phyloP scores from a whole-genome alignment of 2,888 invertebrate genomes.

The Panorpa germanica region DNA sequence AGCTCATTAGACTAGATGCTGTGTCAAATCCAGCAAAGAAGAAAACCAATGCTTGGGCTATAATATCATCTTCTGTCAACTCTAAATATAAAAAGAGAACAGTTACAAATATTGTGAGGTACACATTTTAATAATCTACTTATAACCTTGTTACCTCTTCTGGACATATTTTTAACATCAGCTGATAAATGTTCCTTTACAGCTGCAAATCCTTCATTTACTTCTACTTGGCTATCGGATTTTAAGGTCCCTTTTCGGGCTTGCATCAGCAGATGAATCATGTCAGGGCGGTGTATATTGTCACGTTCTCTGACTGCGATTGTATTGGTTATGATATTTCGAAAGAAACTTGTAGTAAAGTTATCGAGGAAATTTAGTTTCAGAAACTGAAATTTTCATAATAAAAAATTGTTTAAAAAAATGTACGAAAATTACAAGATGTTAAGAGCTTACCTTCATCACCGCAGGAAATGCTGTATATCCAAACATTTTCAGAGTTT shows the following conservation, averaged over 20 bases:
- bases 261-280: slow-evolving; percentile 11
- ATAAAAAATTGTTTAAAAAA: too few species aligned
- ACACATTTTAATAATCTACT: too few species aligned
- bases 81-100: too few species aligned
- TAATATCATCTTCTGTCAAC: slow-evolving; percentile 10
- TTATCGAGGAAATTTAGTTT: too few species aligned
- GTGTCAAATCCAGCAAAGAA: slow-evolving; percentile 12
- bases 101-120: too few species aligned
- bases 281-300: slow-evolving; percentile 9
- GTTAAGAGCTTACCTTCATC: too few species aligned
- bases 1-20: slow-evolving; percentile 10
- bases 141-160: slow-evolving; percentile 6
- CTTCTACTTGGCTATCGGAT: slow-evolving; percentile 2
- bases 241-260: slow-evolving; percentile 10
- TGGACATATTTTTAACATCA: background rate
- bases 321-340: slow-evolving; percentile 7
- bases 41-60: slow-evolving; percentile 10
- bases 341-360: slow-evolving; percentile 10
- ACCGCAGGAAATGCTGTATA: too few species aligned
- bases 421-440: too few species aligned
- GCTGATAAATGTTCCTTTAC: slow-evolving; percentile 7
- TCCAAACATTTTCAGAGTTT: too few species aligned
- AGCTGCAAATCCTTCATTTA: slow-evolving; percentile 1
- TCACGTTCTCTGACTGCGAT: slow-evolving; percentile 9
- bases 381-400: too few species aligned